Evolutionary conservation across 2,888 invertebrate species (phyloP).

Genomic region (Parelbella ahira): DNA sequence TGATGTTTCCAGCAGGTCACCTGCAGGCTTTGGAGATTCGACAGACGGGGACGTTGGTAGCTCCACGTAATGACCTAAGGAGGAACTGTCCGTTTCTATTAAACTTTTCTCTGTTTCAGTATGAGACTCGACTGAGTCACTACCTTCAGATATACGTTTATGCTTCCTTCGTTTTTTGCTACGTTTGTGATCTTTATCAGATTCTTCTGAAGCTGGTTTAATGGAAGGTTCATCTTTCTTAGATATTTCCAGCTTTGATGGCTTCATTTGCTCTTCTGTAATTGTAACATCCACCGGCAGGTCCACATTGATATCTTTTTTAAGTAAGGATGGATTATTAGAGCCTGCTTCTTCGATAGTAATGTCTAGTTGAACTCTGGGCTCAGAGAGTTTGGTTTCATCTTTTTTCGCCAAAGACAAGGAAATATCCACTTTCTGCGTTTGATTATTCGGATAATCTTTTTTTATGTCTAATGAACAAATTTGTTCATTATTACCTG

Average conservation of each 20-base stretch:
- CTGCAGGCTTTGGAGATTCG: conserved; percentile 66
- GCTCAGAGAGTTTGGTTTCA: conserved; percentile 41
- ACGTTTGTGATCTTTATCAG: conserved; percentile 66
- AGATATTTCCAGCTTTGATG: conserved; percentile 38
- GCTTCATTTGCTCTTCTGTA: conserved; percentile 37
- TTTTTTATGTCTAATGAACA: conserved; percentile 2
- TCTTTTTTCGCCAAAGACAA: conserved; percentile 56
- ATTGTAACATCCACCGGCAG: conserved; percentile 56
- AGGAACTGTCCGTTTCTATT: conserved; percentile 62
- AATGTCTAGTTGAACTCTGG: conserved; percentile 55
- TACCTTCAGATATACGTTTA: conserved; percentile 61
- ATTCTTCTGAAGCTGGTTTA: conserved; percentile 37
- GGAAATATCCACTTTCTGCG: conserved; percentile 57
- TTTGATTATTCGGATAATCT: conserved; percentile 1
- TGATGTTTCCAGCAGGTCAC: conserved; percentile 48
- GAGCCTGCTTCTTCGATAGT: conserved; percentile 53
- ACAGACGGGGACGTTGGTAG: conserved; percentile 69
- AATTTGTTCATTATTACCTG: conserved; percentile 1
- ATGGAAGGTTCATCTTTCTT: conserved; percentile 55
- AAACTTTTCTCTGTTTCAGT: conserved; percentile 61
- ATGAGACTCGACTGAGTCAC: conserved; percentile 44
- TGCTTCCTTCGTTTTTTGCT: conserved; percentile 84
- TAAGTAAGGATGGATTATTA: conserved; percentile 47
- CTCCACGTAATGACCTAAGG: conserved; percentile 65
- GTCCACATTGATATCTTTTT: conserved; percentile 60